Evolutionary conservation across 2,888 invertebrate genomes (phyloP).

Genomic region (Andrena bicolor): DNA sequence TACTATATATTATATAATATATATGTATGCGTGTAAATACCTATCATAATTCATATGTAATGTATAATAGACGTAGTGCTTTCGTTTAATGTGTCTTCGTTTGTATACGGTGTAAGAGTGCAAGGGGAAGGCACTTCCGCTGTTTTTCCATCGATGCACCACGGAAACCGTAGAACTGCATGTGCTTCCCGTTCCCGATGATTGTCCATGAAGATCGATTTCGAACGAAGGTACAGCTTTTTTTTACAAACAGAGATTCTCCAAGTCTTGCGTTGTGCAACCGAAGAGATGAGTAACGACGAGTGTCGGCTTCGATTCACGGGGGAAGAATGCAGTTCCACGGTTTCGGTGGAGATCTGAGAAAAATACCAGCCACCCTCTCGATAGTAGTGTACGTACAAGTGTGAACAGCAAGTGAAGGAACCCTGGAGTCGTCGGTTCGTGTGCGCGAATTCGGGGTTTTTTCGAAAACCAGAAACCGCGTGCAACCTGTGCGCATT

Average conservation of each 20-base stretch:
- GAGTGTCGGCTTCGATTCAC: not conserved
- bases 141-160: constrained; percentile 71
- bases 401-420: constrained; percentile 66
- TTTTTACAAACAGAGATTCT: not conserved
- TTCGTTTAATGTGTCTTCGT: constrained; percentile 63
- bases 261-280: not conserved
- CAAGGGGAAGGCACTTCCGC: constrained; percentile 84
- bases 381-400: constrained; percentile 69
- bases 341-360: constrained; percentile 72
- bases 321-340: constrained; percentile 51
- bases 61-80: constrained; percentile 72
- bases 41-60: constrained; percentile 67
- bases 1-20: constrained; percentile 44
- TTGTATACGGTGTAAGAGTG: constrained; percentile 82
- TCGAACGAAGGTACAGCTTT: not conserved
- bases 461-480: constrained; percentile 37
- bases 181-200: not conserved
- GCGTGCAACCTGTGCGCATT: constrained; percentile 32
- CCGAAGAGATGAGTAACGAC: not conserved
- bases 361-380: constrained; percentile 78
- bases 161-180: constrained; percentile 48
- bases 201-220: constrained; percentile 27
- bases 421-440: constrained; percentile 65
- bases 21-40: constrained; percentile 59
- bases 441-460: constrained; percentile 34